Base-by-base conservation (phyloP, 2,888 invertebrate genomes). In the Patella ulyssiponensis region DNA sequence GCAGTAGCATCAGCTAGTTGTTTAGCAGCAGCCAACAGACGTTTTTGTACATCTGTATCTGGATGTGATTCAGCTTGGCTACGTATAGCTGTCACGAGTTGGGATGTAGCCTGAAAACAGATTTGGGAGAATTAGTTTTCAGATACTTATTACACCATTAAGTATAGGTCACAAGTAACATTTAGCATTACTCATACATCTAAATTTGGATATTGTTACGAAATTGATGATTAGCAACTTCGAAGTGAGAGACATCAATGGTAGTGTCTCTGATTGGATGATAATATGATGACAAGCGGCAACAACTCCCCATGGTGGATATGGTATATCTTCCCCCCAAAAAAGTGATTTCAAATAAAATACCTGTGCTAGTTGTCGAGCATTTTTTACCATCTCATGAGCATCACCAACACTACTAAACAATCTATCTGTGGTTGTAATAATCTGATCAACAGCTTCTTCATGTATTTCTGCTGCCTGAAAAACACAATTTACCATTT, bases 1-100 rank as follows among this genome's bases (percentile, higher is more conserved):
- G 98, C 96, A 0, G 99, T 99, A 1, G 99, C 99, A 92, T 99
- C 98, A 0, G 99, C 99, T 17, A 94, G 91, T 64, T 96, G 94
- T 91, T 98, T 98, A 20, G 99, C 99, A 0, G 99, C 99, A 0
- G 97, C 97, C 71, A 99, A 92, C 75, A 99, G 92, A 78, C 96
- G 94, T 82, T 96, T 94, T 88, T 98, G 98, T n/a, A 95, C 94
- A 76, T 97, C 97, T 0, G 96, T 95, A 91, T 96, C 96, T 0
- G 95, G 95, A 87, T 96, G 95, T 64, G 94, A 94, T 88, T 98
- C 98, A 0, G 99, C 99, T 90, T 99, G 98, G 72, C 96, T 94
- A 88, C 98, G 97, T 88, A 99, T 98, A 86, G 96, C 96, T 88
- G 96, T 96, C 80, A 99, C 98, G 78, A 99, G 94, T 82, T 96